Percentiles rank a stretch among this genome's conserved stretches.
phyloP scores from a whole-genome alignment of 2,888 invertebrate species.

The Polyommatus icarus region DNA sequence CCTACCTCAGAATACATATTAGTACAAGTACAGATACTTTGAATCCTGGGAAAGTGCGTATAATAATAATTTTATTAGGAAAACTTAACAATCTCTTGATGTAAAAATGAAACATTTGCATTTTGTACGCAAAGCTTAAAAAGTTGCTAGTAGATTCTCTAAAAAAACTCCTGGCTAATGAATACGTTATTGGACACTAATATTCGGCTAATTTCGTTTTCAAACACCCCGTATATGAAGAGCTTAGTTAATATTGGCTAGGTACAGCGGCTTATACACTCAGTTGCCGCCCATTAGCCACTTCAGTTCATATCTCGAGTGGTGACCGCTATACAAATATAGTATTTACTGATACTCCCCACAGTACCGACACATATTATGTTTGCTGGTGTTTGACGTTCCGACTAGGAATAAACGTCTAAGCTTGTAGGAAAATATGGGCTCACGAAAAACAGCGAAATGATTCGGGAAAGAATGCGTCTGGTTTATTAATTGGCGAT shows the following conservation, averaged over 20 bases:
- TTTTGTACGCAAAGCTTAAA: no score
- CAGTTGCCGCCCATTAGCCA: constrained; percentile 49
- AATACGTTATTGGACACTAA: not conserved
- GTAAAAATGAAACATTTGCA: no score
- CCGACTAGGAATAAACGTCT: not conserved
- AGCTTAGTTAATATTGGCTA: constrained; percentile 18
- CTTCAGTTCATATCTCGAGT: constrained; percentile 48
- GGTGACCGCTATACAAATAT: constrained; percentile 38
- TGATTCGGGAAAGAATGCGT: no score
- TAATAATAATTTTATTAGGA: no score
- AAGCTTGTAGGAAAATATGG: not conserved
- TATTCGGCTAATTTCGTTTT: not conserved
- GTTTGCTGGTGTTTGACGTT: not conserved
- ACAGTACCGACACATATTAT: not conserved
- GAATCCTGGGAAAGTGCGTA: not conserved
- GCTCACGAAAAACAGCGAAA: not conserved
- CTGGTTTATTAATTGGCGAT: no score
- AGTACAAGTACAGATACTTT: no score
- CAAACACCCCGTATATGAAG: not conserved
- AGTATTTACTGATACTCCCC: constrained; percentile 12
- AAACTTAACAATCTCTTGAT: no score
- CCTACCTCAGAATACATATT: no score
- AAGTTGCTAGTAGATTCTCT: not conserved
- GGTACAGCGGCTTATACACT: constrained; percentile 13
- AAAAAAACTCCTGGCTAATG: not conserved